These are phyloP conservation scores for Platysteira castanea DNA, from an alignment of 2,113 vertebrate species.

Conservation along the genomic window DNA sequence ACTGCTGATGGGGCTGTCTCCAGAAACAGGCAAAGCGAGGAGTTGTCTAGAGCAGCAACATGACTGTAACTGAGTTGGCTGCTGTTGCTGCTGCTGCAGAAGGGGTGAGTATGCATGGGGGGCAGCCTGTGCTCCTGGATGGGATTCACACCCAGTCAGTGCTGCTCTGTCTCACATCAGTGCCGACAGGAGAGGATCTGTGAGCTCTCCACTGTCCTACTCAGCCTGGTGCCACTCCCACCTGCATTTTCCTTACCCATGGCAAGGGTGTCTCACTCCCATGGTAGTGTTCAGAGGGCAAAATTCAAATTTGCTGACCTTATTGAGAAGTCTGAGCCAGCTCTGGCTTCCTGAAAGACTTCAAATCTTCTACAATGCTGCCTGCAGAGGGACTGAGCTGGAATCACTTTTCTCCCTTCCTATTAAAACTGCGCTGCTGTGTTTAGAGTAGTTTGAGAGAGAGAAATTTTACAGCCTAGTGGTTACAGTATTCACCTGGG, in stretches of 20 bases:
- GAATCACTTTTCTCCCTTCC: neutral
- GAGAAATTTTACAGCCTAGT: neutral
- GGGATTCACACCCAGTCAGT: neutral
- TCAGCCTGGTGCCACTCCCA: neutral
- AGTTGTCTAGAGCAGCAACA: neutral
- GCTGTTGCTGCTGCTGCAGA: neutral
- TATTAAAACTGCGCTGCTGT: neutral
- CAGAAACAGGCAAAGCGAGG: neutral
- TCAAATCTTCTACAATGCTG: neutral
- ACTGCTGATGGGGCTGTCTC: neutral
- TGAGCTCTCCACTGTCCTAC: neutral
- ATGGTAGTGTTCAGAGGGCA: neutral
- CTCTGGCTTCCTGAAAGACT: neutral
- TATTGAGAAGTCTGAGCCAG: neutral
- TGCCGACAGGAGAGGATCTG: neutral
- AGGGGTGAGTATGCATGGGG: neutral
- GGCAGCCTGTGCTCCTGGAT: neutral
- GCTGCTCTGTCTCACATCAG: neutral
- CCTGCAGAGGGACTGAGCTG: neutral
- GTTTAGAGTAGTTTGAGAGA: neutral
- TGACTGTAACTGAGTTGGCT: neutral
- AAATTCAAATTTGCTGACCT: neutral
- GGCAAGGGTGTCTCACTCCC: neutral
- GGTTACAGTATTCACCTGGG: neutral
- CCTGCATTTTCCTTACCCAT: neutral